A percentile compares a stretch with the other conserved stretches of the same genome.
phyloP scores from a whole-genome alignment of 2,113 vertebrate genomes.

The Hirundichthys speculiger region DNA sequence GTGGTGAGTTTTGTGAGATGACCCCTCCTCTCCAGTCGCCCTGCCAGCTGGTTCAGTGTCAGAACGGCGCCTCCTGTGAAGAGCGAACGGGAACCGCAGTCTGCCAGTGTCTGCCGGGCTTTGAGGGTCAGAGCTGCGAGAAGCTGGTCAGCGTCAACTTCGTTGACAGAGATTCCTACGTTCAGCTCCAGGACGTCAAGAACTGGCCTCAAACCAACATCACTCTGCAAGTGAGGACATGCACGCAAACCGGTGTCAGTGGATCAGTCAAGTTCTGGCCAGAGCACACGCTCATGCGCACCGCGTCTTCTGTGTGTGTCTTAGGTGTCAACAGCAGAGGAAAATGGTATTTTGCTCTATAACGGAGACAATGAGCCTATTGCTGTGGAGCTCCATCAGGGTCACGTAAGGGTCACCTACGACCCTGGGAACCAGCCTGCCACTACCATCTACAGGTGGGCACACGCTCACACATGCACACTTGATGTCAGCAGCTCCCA shows the following conservation, averaged over 20 bases:
- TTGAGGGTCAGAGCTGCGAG: constrained; percentile 91
- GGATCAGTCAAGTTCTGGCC: too few relatives aligned
- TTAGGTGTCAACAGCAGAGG: constrained; percentile 95
- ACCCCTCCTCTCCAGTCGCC: constrained; percentile 66
- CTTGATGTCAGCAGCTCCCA: background rate
- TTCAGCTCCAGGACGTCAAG: constrained; percentile 93
- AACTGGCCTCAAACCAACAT: constrained; percentile 97
- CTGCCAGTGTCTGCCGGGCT: constrained; percentile 92
- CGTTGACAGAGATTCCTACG: constrained; percentile 91
- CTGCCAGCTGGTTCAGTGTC: constrained; percentile 87
- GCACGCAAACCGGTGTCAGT: background rate
- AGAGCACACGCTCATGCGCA: background rate
- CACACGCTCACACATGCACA: constrained; percentile 14
- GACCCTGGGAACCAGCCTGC: constrained; percentile 92
- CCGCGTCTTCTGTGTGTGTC: constrained; percentile 5
- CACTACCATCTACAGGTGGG: constrained; percentile 94
- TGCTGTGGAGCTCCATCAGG: constrained; percentile 94
- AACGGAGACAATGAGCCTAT: constrained; percentile 94
- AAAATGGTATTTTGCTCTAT: constrained; percentile 94
- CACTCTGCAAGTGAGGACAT: constrained; percentile 88
- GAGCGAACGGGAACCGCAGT: constrained; percentile 76
- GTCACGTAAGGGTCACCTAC: constrained; percentile 94
- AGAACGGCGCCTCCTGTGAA: constrained; percentile 89
- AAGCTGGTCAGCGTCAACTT: constrained; percentile 96
- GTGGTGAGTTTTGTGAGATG: constrained; percentile 91